Conservation (phyloP, 92 coral and sea anemone species). For the Paramuricea clavata region DNA sequence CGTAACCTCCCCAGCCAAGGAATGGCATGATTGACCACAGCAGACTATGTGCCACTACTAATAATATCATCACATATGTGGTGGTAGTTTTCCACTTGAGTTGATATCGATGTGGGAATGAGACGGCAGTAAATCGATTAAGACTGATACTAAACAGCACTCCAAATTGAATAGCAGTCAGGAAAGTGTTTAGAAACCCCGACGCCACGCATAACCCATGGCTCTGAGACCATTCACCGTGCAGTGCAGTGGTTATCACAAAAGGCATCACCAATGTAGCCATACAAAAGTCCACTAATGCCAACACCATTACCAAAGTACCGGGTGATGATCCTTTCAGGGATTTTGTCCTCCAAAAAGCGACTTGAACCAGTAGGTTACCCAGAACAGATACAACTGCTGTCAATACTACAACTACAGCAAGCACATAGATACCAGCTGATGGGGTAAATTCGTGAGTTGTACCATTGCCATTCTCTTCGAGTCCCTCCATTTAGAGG, state of each 20-base stretch:
- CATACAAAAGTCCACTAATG: conserved; percentile 85
- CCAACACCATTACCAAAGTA: conserved; percentile 82
- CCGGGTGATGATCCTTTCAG: conserved; percentile 83
- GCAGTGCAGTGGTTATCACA: conserved; percentile 80
- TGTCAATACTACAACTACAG: conserved; percentile 68
- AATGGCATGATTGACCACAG: conserved; percentile 94
- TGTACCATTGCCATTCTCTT: not conserved
- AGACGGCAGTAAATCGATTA: conserved; percentile 86
- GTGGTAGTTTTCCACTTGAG: conserved; percentile 75
- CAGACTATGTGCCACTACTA: conserved; percentile 79
- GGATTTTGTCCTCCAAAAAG: conserved; percentile 78
- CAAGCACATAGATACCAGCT: conserved; percentile 55
- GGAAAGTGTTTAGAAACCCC: conserved; percentile 89
- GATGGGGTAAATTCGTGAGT: conserved; percentile 6
- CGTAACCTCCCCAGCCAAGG: conserved; percentile 94
- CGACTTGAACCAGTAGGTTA: conserved; percentile 76
- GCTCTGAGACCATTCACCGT: conserved; percentile 76
- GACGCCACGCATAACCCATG: conserved; percentile 73
- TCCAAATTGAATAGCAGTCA: conserved; percentile 97
- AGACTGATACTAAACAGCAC: conserved; percentile 90
- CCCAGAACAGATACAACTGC: conserved; percentile 77
- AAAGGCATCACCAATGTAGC: conserved; percentile 87
- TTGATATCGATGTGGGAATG: conserved; percentile 86
- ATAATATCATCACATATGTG: conserved; percentile 70
- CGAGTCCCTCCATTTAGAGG: not conserved